Base-by-base conservation (phyloP, 2,797 vertebrate species). In the Ceyx erithaca region DNA sequence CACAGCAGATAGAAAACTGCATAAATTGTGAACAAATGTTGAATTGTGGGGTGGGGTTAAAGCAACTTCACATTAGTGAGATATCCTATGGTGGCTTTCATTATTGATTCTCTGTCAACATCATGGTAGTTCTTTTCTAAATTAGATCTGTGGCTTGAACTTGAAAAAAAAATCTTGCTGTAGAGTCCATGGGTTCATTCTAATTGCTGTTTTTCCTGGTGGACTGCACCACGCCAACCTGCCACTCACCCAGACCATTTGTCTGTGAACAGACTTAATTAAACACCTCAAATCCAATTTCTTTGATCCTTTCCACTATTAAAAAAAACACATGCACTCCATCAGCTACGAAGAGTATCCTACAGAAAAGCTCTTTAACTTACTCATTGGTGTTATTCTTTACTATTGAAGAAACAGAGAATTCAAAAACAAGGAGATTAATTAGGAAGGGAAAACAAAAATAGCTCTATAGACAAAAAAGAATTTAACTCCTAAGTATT, bases 231-330 rank as follows among this genome's bases (percentile, higher is more conserved):
- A 92, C 41, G 73, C 93, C 91, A 96, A 71, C 87, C 94, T 96
- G 96, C 62, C 96, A 97, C 80, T 97, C 96, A 97, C 89, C 84
- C 83, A 89, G 92, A 95, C 79, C 92, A 96, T 97, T 97, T 97
- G 92, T 96, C 95, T 97, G 89, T 90, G 92, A 97, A 97, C 90
- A 91, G 95, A 97, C 94, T 98, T 97, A 97, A 98, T 98, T 98
- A 97, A 97, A 97, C 94, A 97, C 96, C 95, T 97, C 95, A 95
- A 96, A 96, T 96, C 87, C 94, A 97, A 97, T 97, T 97, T 96
- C 91, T 89, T 96, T 95, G 90, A 96, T 97, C 83, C 52, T 94
- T 93, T 88, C 77, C 76, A 94, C 89, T 80, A 70, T 87, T 94
- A 88, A 91, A 95, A 93, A 87, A 75, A 20, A 30, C 73, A 77